Evolutionary conservation across 2,797 vertebrate genomes (phyloP), one percentile per base, ranked within the genome.

Genomic region (Pyrocephalus nanus): DNA sequence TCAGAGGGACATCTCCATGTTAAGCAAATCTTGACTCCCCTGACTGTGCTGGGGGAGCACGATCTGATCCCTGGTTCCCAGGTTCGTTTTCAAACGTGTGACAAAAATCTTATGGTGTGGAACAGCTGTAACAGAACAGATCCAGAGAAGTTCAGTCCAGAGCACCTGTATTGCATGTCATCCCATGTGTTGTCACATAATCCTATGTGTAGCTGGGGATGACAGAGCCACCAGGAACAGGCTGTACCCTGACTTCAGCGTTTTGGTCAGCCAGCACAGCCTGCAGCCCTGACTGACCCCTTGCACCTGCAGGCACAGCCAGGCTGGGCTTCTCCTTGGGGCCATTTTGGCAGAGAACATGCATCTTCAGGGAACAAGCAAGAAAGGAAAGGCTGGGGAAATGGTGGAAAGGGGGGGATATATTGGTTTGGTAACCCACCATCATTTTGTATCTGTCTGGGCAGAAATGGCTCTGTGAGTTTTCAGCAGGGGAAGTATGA

Each of bases 81-180:
- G 8, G 15, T 34, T 83, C 13, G 11, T 84, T 42, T 30, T 81
- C 42, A 51, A 89, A 73, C 0, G 1, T 0, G 2, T 9, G 27
- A 27, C 25, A 36, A 53, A 53, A 88, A 29, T 66, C 15, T 54
- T 38, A 65, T 2, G 10, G 11, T 22, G 6, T 32, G 13, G 27
- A 81, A 70, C 18, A 72, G 30, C 47, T 88, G 45, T 65, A 72
- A 72, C 6, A 38, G 26, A 10, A 43, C 43, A 73, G 7, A 17
- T 21, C 0, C 0, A 51, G 51, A 77, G 27, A 66, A 67, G 50
- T 67, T 83, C 42, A 54, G 51, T 40, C 38, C 45, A 32, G 61
- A 83, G 15, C 2, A 1, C 27, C 18, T 30, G 12, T 25, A 42
- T 15, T 4, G 0, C 0, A 0, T 12, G 5, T 36, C 8, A 26